Evolutionary conservation across 2,888 invertebrate species (phyloP).

Genomic region (Chrysolina haemoptera): DNA sequence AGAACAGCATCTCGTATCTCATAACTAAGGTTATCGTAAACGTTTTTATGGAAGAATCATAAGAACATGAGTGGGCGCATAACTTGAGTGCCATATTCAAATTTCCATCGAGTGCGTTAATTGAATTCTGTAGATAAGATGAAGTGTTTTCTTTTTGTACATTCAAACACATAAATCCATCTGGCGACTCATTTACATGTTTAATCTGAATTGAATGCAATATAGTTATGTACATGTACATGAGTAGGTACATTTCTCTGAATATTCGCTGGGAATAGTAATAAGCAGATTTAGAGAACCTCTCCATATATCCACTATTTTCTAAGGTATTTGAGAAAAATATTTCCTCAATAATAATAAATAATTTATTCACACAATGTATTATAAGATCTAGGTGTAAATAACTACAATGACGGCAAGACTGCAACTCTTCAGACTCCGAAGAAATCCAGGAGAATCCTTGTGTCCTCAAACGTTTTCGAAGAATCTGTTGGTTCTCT

Average conservation of each 20-base stretch:
- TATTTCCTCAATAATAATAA: too few relatives aligned
- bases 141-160: not conserved
- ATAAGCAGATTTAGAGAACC: not conserved
- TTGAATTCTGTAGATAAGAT: not conserved
- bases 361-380: too few relatives aligned
- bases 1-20: not conserved
- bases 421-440: too few relatives aligned
- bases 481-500: too few relatives aligned
- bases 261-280: not conserved
- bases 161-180: not conserved
- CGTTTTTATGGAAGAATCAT: not conserved
- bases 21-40: not conserved
- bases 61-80: not conserved
- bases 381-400: too few relatives aligned
- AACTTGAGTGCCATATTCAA: not conserved
- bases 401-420: too few relatives aligned
- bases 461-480: too few relatives aligned
- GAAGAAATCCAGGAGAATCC: too few relatives aligned
- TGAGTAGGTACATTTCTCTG: too few relatives aligned
- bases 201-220: not conserved
- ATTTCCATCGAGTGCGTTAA: conserved; percentile 1
- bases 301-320: not conserved
- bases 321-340: too few relatives aligned
- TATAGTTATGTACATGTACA: not conserved
- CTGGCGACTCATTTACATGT: not conserved